Evolutionary conservation across 2,113 vertebrate species (phyloP).

Genomic region (Chrysemys picta): DNA sequence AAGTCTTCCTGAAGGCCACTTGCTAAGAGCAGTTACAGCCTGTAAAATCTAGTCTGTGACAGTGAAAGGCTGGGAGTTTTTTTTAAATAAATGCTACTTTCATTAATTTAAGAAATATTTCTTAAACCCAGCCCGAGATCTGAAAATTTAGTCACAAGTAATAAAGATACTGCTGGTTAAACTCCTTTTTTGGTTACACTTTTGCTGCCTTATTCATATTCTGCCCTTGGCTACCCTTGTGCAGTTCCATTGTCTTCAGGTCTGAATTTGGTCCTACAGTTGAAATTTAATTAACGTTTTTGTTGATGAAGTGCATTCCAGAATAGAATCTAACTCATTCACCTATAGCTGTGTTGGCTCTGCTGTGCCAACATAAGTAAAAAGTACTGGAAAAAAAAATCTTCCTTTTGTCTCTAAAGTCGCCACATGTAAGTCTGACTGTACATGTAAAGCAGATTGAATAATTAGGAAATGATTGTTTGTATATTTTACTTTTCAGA

Average conservation of each 20-base stretch:
- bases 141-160: background rate
- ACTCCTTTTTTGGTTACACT: background rate
- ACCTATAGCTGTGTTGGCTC: background rate
- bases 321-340: background rate
- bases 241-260: background rate
- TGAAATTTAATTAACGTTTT: background rate
- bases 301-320: background rate
- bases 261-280: background rate
- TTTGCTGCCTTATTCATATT: background rate
- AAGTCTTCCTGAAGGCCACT: background rate
- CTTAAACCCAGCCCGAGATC: fast-evolving
- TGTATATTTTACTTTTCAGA: background rate
- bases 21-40: background rate
- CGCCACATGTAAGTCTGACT: fast-evolving
- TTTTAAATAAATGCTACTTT: background rate
- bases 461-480: fast-evolving
- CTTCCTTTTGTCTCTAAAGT: background rate
- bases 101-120: fast-evolving
- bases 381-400: background rate
- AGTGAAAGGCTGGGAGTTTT: background rate
- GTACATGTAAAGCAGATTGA: background rate
- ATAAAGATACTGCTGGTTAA: background rate
- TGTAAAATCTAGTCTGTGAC: background rate
- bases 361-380: background rate
- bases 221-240: background rate